Conservation (phyloP, 2,113 vertebrate genomes). For the Oreochromis aureus region DNA sequence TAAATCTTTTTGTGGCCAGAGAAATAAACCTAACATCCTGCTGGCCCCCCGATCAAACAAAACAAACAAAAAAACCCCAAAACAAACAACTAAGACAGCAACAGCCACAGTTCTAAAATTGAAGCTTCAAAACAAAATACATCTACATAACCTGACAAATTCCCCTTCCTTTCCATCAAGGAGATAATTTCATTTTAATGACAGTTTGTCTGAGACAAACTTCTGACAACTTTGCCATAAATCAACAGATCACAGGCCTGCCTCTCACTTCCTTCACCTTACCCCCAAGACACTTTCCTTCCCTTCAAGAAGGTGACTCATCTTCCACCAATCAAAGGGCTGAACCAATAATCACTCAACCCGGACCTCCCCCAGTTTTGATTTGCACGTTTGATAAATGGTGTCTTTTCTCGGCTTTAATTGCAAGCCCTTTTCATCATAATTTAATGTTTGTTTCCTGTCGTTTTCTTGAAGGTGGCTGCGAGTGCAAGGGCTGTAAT, state of each 20-base stretch:
- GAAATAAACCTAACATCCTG: background rate
- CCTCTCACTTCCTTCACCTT: slow-evolving; percentile 38
- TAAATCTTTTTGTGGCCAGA: background rate
- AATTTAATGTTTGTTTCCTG: slow-evolving; percentile 79
- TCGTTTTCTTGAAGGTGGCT: slow-evolving; percentile 62
- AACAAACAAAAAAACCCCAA: background rate
- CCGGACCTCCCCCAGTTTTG: slow-evolving; percentile 76
- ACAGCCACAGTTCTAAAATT: background rate
- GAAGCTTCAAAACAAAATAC: background rate
- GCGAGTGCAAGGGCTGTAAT: slow-evolving; percentile 59
- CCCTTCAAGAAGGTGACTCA: slow-evolving; percentile 87
- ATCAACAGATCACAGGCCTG: slow-evolving; percentile 87
- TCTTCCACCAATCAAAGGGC: slow-evolving; percentile 88
- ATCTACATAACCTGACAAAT: slow-evolving; percentile 45
- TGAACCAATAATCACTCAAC: slow-evolving; percentile 82
- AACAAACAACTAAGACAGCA: background rate
- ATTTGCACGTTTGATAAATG: slow-evolving; percentile 85
- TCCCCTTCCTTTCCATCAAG: slow-evolving; percentile 56
- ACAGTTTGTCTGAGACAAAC: slow-evolving; percentile 83
- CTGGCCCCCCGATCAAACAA: background rate
- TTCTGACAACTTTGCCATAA: slow-evolving; percentile 87
- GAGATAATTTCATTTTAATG: slow-evolving; percentile 93
- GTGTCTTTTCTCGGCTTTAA: slow-evolving; percentile 71
- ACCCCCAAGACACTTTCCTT: slow-evolving; percentile 91
- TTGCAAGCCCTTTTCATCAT: slow-evolving; percentile 73